Percentiles rank a stretch among this genome's conserved stretches.
These are phyloP conservation scores for Chironomus striatipennis DNA, from an alignment of 1,140 invertebrate genomes.

Conservation along the genomic window DNA sequence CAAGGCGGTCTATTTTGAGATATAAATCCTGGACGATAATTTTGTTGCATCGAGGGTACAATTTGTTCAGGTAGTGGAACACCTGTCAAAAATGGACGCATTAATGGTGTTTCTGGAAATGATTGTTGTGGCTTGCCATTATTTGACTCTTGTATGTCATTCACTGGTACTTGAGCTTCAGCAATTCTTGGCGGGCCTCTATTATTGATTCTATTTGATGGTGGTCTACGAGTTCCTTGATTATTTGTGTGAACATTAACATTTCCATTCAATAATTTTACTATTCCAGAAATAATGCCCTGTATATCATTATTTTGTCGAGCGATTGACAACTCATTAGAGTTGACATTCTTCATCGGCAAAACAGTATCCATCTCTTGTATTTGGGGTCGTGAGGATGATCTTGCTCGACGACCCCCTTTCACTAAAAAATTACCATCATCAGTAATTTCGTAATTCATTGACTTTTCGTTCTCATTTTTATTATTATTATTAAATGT, in stretches of 20 bases:
- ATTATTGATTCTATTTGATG: conserved; percentile 71
- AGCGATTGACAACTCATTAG: conserved; percentile 35
- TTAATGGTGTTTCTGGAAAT: conserved; percentile 46
- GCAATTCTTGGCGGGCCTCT: conserved; percentile 74
- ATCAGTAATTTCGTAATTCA: neutral
- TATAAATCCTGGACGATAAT: conserved; percentile 45
- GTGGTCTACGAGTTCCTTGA: conserved; percentile 44
- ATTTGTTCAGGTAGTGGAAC: conserved; percentile 66
- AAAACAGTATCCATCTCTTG: conserved; percentile 24
- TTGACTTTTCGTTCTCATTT: neutral
- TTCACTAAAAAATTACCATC: conserved; percentile 39
- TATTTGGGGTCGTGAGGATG: conserved; percentile 40
- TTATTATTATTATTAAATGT: conserved; percentile 28
- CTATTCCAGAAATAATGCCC: conserved; percentile 83
- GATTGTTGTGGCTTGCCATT: conserved; percentile 50
- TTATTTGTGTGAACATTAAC: conserved; percentile 70
- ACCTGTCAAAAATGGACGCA: conserved; percentile 52
- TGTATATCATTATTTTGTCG: conserved; percentile 61
- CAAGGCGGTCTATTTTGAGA: conserved; percentile 49
- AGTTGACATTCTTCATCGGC: conserved; percentile 33
- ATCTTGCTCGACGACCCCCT: conserved; percentile 39
- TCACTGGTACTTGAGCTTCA: conserved; percentile 56
- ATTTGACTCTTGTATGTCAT: conserved; percentile 50
- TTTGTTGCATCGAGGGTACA: conserved; percentile 46
- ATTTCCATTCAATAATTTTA: conserved; percentile 80